Base-by-base conservation (phyloP, 1,140 invertebrate genomes). In the Meloidogyne chitwoodi region DNA sequence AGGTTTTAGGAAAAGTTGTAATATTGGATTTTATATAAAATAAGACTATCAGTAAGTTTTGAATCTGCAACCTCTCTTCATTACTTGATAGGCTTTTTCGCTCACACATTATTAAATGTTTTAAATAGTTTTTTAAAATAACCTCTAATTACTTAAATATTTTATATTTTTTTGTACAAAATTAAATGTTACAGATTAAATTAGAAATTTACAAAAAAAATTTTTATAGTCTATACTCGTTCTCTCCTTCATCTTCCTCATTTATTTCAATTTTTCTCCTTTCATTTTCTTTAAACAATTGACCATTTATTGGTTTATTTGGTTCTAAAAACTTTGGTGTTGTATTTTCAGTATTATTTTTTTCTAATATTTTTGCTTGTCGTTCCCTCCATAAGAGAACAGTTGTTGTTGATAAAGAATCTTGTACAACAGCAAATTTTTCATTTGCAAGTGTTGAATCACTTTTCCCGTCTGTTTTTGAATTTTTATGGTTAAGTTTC, bases 171-270 rank as follows among this genome's bases (percentile, higher is more conserved):
- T 38, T 38, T 38, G 34, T 38, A 38, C 34, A 38, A 38, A 38
- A 31, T 31, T 31, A 31, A 31, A 31, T 3, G 29, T 2, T 31
- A 31, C 29, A 31, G 10, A 38, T 38, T 38, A 38, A 38, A 38
- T 38, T 38, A 38, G 8, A 16, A 44, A 44, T 44, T 44, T 56
- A 56, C 19, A n/a, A n/a, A 56, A 31, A 65, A 65, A 41, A 6
- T 5, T 67, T 67, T 72, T 24, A 73, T 63, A 73, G 34, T 73
- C n/a, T 73, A 34, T 34, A 64, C n/a, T 73, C 71, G 24, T 63
- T 61, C 24, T 63, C 19, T 31, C 38, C 71, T 72, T 72, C 48
- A 6, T 72, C 70, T 11, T 63, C 70, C 24, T 73, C 71, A 2
- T 64, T 48, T 12, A 44, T 26, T 24, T 27, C 11, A 38, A n/a